phyloP scores from a whole-genome alignment of 2,888 invertebrate genomes.

The Drosophila paucipuncta region DNA sequence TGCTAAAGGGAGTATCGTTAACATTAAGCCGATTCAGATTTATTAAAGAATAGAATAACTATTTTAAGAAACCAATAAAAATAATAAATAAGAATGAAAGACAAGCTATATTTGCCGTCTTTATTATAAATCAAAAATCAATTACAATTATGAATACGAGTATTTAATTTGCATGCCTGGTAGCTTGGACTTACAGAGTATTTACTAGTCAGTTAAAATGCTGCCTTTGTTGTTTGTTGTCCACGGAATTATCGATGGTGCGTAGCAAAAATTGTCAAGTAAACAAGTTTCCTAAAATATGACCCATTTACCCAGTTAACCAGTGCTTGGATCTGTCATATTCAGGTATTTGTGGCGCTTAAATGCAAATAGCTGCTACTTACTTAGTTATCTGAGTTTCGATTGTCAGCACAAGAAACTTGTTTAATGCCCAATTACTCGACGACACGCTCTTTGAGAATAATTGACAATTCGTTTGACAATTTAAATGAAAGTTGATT shows the following conservation, averaged over 20 bases:
- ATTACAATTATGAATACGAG: too few species aligned
- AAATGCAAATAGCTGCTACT: conserved; percentile 39
- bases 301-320: conserved; percentile 84
- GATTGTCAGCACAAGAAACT: conserved; percentile 11
- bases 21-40: neutral
- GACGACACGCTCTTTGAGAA: conserved; percentile 51
- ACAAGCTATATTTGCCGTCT: neutral
- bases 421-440: conserved; percentile 29
- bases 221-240: conserved; percentile 1
- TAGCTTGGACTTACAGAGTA: neutral
- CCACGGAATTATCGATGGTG: conserved; percentile 37
- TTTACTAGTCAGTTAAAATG: neutral
- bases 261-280: conserved; percentile 43
- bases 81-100: neutral
- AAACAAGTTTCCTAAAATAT: conserved; percentile 85
- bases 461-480: conserved; percentile 66
- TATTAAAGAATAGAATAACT: neutral
- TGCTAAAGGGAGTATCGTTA: neutral
- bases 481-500: conserved; percentile 84
- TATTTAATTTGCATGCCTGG: neutral
- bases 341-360: conserved; percentile 35
- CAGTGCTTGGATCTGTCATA: conserved; percentile 35
- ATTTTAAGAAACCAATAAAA: neutral
- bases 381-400: conserved; percentile 10
- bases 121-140: neutral